Conservation (phyloP, 1,140 invertebrate species). For the Myzus persicae region DNA sequence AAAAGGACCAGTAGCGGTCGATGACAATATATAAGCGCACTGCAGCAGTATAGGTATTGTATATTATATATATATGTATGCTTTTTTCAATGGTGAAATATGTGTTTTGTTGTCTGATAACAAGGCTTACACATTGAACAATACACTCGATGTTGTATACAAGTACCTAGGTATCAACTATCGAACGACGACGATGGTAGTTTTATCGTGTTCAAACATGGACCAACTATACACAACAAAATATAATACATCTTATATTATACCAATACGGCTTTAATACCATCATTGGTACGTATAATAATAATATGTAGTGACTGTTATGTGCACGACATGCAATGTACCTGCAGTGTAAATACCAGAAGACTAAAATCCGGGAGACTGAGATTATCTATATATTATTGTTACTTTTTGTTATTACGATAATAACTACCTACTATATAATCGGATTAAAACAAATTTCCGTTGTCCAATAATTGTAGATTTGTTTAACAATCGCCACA, state of each 20-base stretch:
- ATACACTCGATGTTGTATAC: not conserved
- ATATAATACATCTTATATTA: too few species aligned
- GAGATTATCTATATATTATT: not conserved
- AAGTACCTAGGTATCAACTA: not conserved
- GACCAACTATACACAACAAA: too few species aligned
- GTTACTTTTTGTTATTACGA: not conserved
- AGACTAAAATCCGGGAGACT: not conserved
- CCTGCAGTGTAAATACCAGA: not conserved
- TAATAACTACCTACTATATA: not conserved
- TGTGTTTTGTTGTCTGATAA: constrained; percentile 20
- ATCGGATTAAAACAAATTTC: not conserved
- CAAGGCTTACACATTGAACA: not conserved
- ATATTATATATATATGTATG: not conserved
- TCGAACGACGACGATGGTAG: not conserved
- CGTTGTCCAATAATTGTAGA: not conserved
- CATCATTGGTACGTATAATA: not conserved
- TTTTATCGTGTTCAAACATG: not conserved
- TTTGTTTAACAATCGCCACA: not conserved
- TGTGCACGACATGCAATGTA: not conserved
- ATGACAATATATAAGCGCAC: too few species aligned
- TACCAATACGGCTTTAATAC: not conserved
- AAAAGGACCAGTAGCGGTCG: not conserved
- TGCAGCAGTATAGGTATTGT: not conserved
- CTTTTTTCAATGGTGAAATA: constrained; percentile 17
- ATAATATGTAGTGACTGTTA: not conserved